phyloP scores from a whole-genome alignment of 64 coral and sea anemone genomes.

The Acropora tenuis region DNA sequence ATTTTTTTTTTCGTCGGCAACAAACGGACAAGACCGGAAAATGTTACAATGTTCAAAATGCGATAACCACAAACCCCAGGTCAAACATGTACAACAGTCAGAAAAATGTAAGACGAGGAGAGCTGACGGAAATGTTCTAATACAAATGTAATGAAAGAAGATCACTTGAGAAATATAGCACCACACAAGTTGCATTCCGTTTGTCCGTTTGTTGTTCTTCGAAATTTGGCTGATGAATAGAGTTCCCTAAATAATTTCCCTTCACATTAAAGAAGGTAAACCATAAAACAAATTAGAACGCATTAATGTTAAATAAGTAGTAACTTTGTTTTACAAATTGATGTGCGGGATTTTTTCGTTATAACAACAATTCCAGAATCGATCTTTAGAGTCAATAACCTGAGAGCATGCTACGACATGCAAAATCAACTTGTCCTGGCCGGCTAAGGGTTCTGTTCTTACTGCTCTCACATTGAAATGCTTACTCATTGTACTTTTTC shows the following conservation, averaged over 20 bases:
- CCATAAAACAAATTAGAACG: not conserved
- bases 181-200: too few species aligned
- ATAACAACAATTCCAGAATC: conserved; percentile 6
- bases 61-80: too few species aligned
- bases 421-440: not conserved
- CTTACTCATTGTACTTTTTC: not conserved
- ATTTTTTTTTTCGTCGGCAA: too few species aligned
- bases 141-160: too few species aligned
- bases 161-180: too few species aligned
- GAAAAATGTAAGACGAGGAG: too few species aligned
- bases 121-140: too few species aligned
- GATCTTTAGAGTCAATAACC: conserved; percentile 42
- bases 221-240: not conserved
- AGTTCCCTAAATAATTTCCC: not conserved
- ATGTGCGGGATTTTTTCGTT: not conserved
- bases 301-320: not conserved
- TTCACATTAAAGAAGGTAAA: not conserved
- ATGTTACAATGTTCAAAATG: too few species aligned
- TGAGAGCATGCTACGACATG: conserved; percentile 3
- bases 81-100: too few species aligned
- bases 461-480: not conserved
- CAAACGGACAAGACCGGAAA: too few species aligned
- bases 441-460: not conserved
- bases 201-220: not conserved
- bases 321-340: not conserved